Evolutionary conservation across 2,888 invertebrate genomes (phyloP).

Genomic region (Callyntrura sp.): DNA sequence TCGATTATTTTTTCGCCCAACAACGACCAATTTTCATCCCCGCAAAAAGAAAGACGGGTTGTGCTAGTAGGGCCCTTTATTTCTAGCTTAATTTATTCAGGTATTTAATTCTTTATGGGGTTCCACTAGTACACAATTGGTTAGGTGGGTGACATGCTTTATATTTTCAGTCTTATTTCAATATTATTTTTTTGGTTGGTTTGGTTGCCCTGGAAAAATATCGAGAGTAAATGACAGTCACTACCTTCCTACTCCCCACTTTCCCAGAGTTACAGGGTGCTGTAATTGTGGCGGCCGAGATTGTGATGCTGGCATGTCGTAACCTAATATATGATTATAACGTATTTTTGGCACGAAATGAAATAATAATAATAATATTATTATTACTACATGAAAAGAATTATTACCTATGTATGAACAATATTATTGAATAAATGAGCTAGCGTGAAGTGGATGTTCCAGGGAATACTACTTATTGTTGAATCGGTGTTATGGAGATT

Average conservation of each 20-base stretch:
- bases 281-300: background rate
- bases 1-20: constrained; percentile 15
- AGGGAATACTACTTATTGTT: constrained; percentile 2
- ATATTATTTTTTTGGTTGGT: background rate
- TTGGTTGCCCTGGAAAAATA: background rate
- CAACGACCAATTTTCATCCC: no score
- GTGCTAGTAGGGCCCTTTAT: background rate
- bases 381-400: background rate
- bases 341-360: constrained; percentile 54
- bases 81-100: constrained; percentile 28
- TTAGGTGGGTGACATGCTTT: background rate
- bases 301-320: constrained; percentile 25
- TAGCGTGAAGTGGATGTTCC: background rate
- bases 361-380: constrained; percentile 46
- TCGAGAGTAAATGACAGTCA: background rate
- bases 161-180: background rate
- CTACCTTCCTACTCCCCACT: background rate
- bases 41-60: background rate
- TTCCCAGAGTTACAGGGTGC: background rate
- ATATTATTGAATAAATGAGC: background rate
- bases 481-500: constrained; percentile 13
- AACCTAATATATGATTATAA: constrained; percentile 44
- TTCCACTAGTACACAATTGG: background rate
- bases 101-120: background rate
- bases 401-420: constrained; percentile 10